Evolutionary conservation across 2,113 vertebrate species (phyloP).

Genomic region (Collichthys lucidus): DNA sequence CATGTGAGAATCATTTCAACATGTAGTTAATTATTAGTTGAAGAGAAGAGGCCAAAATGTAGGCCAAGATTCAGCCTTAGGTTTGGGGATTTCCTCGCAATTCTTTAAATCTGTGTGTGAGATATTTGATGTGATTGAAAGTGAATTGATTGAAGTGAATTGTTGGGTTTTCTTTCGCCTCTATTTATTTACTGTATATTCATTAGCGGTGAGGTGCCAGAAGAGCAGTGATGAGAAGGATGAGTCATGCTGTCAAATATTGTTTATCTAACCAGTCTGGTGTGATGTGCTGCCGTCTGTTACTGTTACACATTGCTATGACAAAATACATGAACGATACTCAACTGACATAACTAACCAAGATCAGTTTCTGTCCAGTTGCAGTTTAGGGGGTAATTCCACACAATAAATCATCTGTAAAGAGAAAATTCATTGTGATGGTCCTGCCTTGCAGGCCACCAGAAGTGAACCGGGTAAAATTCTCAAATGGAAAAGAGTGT

Average conservation of each 20-base stretch:
- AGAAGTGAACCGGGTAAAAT: background rate
- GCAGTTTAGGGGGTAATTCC: conserved; percentile 25
- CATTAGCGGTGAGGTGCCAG: background rate
- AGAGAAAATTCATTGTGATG: conserved; percentile 19
- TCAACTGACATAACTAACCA: conserved; percentile 16
- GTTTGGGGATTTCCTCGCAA: background rate
- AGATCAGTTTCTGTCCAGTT: conserved; percentile 28
- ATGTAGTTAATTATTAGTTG: background rate
- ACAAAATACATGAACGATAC: conserved; percentile 30
- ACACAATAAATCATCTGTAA: conserved; percentile 34
- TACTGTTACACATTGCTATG: conserved; percentile 11
- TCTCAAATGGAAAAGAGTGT: background rate
- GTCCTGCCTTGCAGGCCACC: background rate
- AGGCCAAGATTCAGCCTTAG: background rate
- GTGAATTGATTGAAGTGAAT: too few species aligned
- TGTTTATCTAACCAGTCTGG: conserved; percentile 40
- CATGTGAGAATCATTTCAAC: background rate
- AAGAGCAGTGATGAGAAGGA: conserved; percentile 30
- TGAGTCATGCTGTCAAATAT: conserved; percentile 59
- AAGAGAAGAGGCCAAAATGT: background rate
- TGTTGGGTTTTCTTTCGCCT: background rate
- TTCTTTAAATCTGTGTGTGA: background rate
- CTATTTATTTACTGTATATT: background rate
- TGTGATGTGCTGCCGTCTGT: conserved; percentile 37
- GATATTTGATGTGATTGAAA: background rate